A percentile compares a stretch with the other conserved stretches of the same genome.
Evolutionary conservation across 2,888 invertebrate genomes (phyloP).

Genomic region (Dyspetes luteomarginatus): DNA sequence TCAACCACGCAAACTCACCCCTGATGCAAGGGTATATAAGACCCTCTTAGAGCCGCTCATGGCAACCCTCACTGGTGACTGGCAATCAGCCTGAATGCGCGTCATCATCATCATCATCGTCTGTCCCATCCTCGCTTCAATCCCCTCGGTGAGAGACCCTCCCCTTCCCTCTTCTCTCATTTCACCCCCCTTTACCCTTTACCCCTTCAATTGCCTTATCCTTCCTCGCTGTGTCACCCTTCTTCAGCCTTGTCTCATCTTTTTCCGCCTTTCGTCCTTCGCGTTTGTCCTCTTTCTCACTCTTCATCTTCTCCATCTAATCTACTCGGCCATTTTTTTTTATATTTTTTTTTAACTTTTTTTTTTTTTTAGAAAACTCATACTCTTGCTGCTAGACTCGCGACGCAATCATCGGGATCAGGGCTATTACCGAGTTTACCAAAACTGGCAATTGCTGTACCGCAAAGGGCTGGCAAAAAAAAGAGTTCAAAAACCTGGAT

Average conservation of each 20-base stretch:
- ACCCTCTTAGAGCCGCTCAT: conserved; percentile 57
- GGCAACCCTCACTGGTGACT: conserved; percentile 58
- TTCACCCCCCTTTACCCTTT: conserved; percentile 16
- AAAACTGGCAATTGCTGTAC: conserved; percentile 39
- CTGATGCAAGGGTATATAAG: conserved; percentile 41
- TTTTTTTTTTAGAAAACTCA: neutral
- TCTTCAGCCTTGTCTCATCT: conserved; percentile 43
- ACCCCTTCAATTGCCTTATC: conserved; percentile 57
- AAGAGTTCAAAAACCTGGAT: neutral
- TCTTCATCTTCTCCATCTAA: conserved; percentile 45
- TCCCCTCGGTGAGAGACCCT: neutral
- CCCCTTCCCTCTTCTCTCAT: neutral
- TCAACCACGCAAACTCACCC: conserved; percentile 48
- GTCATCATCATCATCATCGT: conserved; percentile 73
- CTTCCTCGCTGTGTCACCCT: conserved; percentile 45
- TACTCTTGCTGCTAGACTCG: conserved; percentile 1
- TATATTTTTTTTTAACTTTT: neutral
- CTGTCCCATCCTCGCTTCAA: conserved; percentile 52
- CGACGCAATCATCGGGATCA: conserved; percentile 48
- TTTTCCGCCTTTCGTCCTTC: conserved; percentile 44
- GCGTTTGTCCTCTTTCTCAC: conserved; percentile 47
- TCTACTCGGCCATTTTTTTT: conserved; percentile 12
- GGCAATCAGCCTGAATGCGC: conserved; percentile 74
- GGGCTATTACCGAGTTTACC: conserved; percentile 8
- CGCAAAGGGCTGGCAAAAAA: no score